Evolutionary conservation across 2,113 vertebrate genomes (phyloP).

Genomic region (Pavo muticus): DNA sequence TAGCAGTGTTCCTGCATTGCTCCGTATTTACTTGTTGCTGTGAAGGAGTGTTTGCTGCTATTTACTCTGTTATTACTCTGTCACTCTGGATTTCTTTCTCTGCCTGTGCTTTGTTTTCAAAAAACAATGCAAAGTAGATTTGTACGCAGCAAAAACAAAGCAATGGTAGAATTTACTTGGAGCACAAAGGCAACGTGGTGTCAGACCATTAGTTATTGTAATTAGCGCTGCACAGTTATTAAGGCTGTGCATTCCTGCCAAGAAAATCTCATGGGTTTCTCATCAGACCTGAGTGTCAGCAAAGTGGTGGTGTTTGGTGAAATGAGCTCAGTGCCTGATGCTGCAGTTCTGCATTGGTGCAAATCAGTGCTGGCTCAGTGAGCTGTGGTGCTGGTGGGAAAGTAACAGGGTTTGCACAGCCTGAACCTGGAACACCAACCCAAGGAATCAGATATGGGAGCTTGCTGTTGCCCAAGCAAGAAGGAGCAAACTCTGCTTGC

Average conservation of each 20-base stretch:
- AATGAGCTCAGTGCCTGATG: accelerated
- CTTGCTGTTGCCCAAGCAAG: not conserved
- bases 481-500: not conserved
- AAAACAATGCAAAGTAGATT: accelerated
- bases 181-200: not conserved
- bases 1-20: not conserved
- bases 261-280: not conserved
- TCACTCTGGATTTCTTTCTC: not conserved
- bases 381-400: too few relatives aligned
- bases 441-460: not conserved
- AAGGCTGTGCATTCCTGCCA: not conserved
- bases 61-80: too few relatives aligned
- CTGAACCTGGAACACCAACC: not conserved
- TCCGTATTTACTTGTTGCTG: not conserved
- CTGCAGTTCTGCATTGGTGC: accelerated
- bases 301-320: accelerated
- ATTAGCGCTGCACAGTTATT: not conserved
- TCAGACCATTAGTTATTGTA: not conserved
- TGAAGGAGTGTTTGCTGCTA: accelerated
- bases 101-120: not conserved
- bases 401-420: not conserved
- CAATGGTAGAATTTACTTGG: not conserved
- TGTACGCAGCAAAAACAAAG: not conserved
- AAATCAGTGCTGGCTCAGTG: not conserved
- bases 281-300: accelerated